Base-by-base conservation (phyloP, 2,797 vertebrate genomes). In the Anomalospiza imberbis region DNA sequence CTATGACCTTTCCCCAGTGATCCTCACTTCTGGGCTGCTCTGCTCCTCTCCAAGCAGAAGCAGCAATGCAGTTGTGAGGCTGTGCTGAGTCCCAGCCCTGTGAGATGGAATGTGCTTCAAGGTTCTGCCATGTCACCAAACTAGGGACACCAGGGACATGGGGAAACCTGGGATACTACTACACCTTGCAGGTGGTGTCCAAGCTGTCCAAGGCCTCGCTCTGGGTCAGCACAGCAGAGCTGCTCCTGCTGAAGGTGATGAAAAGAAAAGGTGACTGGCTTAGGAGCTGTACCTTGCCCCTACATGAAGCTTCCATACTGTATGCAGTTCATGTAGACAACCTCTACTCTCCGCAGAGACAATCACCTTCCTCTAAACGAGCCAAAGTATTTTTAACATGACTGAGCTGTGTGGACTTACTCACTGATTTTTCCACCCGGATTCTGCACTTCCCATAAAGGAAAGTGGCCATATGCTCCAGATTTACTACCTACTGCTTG, bases 401-500 rank as follows among this genome's bases (percentile, higher is more conserved):
- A 75, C 45, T 88, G 60, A 88, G 48, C 90, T 88, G 32, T 50
- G 74, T 88, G 80, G 94, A 88, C 0, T 0, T 80, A 85, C 57
- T 45, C 78, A 34, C 72, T 77, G 75, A 62, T 86, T 93, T 92
- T 95, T 84, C 83, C 82, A 12, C 66, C 66, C 0, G 1, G 70
- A 57, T 92, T 86, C 79, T 86, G 45, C 60, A 63, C 81, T 92
- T 88, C 75, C 82, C n/a, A 7, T 92, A 81, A 91, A 91, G 89
- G 82, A 94, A 94, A 85, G 62, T 18, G 25, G 66, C 93, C 93
- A 93, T 94, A 90, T 96, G 92, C 62, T 96, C 51, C 85, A 93
- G 76, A 92, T 89, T 91, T 94, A 96, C 91, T 95, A 95, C 54
- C 82, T 95, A 93, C 81, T 91, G 71, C 86, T 95, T 92, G 75